Evolutionary conservation across 2,797 vertebrate species (phyloP), one percentile per base, ranked within the genome.

Genomic region (Moxostoma hubbsi): DNA sequence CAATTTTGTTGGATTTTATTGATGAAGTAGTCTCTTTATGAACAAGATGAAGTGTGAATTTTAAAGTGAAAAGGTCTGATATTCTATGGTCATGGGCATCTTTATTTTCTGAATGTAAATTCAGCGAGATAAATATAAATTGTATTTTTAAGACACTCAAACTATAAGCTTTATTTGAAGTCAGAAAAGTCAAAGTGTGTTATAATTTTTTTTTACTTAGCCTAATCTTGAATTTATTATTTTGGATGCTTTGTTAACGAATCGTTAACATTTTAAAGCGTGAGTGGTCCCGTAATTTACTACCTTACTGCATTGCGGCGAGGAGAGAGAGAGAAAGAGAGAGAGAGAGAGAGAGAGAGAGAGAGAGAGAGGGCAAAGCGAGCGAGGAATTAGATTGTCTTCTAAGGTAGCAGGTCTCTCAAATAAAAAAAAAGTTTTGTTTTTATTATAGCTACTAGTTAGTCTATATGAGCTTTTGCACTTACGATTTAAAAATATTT

Each of bases 221-320:
- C 24, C 1, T 24, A 70, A 70, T 54, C 0, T 49, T 46, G 49
- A 13, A 18, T 61, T 12, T 51, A n/a, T 61, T 43, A 7, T 55
- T 79, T 9, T 36, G 49, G 5, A 62, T 73, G 58, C 55, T 54
- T 80, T 81, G 72, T 75, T 75, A 18, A 49, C 5, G 57, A 63
- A 65, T 46, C 13, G 62, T 55, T 71, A 73, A 53, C 18, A 68
- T 72, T 3, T 69, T 54, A 78, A 77, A 67, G 69, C 45, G 58
- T 66, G 68, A 77, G 66, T 13, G 45, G 67, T 67, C 49, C 63
- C 24, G 15, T 50, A 68, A 63, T 84, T 84, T 83, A 85, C 63
- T 75, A 80, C 81, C 75, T 77, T 84, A 74, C 83, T 85, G 84
- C 84, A 85, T 72, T 85, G 84, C 84, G 88, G 91, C 89, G 72